Base-by-base conservation (phyloP, 1,140 invertebrate genomes). In the Cataglyphis hispanica region DNA sequence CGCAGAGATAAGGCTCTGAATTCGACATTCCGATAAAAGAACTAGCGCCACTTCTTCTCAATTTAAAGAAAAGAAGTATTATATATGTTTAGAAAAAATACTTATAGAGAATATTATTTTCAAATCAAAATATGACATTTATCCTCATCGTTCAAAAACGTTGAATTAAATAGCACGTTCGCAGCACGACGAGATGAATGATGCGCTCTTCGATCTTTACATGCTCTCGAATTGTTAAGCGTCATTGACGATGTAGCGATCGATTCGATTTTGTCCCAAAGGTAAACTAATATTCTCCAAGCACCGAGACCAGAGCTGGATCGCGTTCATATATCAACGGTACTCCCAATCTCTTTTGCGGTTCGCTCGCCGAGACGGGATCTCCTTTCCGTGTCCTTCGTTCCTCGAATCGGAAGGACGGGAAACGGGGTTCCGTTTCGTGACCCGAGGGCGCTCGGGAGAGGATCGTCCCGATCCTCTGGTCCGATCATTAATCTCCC, bases 401-500 rank as follows among this genome's bases (percentile, higher is more conserved):
- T 78, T 86, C 37, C 64, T 67, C 60, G 70, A 72, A 60, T 43
- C 81, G 74, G 84, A 60, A 89, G 88, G 78, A 89, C 84, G 87
- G 19, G 85, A 86, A 84, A 67, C 72, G 76, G 37, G n/a, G 69
- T 46, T 83, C 40, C 70, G 50, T 78, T 85, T 84, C 78, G 67
- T 86, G 50, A 78, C 88, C 81, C 87, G 72, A 63, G 53, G 87
- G 77, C 66, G 74, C 60, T 77, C 43, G 80, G 67, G 40, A 67
- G 56, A 80, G 80, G 81, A 77, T 85, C 88, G 63, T 67, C 50
- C 78, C 74, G 89, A 90, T 88, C 84, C 89, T 69, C 25, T 50
- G 83, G 72, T 10, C 67, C 84, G 84, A 90, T 90, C 89, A 88
- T 90, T 90, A 90, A 90, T 90, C 89, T 90, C 86, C 66, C 84